Base-by-base conservation (phyloP, 1,140 invertebrate species). In the Panagrolaimus sp. region DNA sequence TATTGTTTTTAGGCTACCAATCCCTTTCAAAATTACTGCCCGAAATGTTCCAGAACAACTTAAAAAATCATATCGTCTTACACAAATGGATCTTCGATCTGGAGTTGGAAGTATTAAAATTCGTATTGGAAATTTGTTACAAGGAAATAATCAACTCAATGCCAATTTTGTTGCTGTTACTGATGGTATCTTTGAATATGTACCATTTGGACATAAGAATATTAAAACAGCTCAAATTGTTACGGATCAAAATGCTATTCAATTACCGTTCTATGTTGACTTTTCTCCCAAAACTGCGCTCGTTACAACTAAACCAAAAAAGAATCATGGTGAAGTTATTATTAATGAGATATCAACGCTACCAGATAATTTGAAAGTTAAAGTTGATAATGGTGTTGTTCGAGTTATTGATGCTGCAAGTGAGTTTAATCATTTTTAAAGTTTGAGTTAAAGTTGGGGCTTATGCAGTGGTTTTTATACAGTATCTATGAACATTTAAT, bases 291-390 rank as follows among this genome's bases (percentile, higher is more conserved):
- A 71, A 25, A 63, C 46, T 9, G 51, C 69, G 57, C 44, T 65
- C 9, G 7, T 69, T 0, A 3, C 47, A 16, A 27, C 27, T 11
- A 57, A 57, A 16, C 51, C 51, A 11, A 27, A 13, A 3, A 20
- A 20, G 2, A 27, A 11, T 57, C 51, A 20, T 20, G 20, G 51
- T 4, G 27, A 57, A 20, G 16, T 57, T 20, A 66, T 69, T 42
- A n/a, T 69, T 16, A 76, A 74, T 47, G 74, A 79, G 9, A 67
- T 72, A 48, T 66, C 51, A 20, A 78, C 74, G 14, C 38, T 76
- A 4, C 44, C 75, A 73, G 5, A 76, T 75, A 25, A 76, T 77
- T 31, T 53, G 79, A 20, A 20, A 43, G 46, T 63, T 76, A 9
- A 75, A 65, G 51, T 68, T 78, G 14, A 62, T 14, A 66, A 73